Base-by-base conservation (phyloP, 2,888 invertebrate species). In the Cinara cedri region DNA sequence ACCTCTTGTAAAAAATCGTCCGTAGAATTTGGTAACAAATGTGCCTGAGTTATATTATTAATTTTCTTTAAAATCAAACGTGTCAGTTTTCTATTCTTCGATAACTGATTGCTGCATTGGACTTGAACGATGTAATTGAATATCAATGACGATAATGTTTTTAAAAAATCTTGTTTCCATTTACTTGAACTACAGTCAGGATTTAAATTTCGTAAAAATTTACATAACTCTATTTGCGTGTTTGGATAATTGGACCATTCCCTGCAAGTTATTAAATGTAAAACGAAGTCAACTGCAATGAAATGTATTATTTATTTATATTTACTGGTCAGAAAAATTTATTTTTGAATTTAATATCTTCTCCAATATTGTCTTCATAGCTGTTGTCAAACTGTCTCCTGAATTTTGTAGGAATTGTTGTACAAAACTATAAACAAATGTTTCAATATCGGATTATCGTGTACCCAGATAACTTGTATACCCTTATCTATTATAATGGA, bases 121-220 rank as follows among this genome's bases (percentile, higher is more conserved):
- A 72, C 19, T 19, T 72, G 49, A 1, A 72, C 49, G 46, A 72
- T 26, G 49, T 72, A 72, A 26, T 62, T 34, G 14, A 60, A 62
- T 34, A 62, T 49, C 34, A 72, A 49, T 0, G 49, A 49, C 1
- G 72, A 62, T 10, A 72, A 49, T 0, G 14, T 19, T 62, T 14
- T 46, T 9, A 49, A 26, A 19, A 46, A 49, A 49, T 60, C 19
- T 19, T 11, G 3, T 34, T 49, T 60, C 72, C 60, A 72, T 62
- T 62, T 13, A 4, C 8, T 19, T 19, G 72, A 72, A 34, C 24
- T 14, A 14, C 72, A 72, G 11, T 72, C 9, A 13, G 49, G 60
- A 19, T 60, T 72, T 14, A 72, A 60, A 62, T 72, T 9, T 0
- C 19, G 24, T 0, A 72, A 49, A 34, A 72, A 72, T 19, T 10